Percentiles rank a stretch among this genome's conserved stretches.
phyloP scores from a whole-genome alignment of 2,888 invertebrate genomes.

The Ceriagrion tenellum region DNA sequence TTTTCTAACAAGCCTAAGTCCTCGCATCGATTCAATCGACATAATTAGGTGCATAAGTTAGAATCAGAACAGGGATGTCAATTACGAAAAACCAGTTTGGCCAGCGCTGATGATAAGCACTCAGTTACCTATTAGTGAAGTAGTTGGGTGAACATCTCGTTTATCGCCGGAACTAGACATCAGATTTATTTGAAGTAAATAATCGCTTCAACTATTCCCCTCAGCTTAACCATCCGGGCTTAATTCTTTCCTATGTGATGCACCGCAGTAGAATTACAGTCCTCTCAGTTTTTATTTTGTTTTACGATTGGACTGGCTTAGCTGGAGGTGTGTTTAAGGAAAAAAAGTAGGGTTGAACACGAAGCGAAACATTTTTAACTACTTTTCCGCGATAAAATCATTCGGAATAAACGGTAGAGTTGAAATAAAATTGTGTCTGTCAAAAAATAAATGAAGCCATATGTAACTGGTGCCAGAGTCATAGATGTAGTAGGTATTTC shows the following conservation, averaged over 20 bases:
- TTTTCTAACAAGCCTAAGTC: background rate
- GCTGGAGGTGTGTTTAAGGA: too few species aligned
- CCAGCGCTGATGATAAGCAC: background rate
- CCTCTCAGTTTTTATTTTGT: too few species aligned
- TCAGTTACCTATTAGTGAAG: constrained; percentile 28
- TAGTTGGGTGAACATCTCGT: background rate
- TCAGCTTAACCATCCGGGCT: background rate
- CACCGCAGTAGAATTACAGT: background rate
- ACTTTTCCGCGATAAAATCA: too few species aligned
- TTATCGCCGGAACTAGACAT: background rate
- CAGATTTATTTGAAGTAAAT: background rate
- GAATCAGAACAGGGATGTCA: background rate
- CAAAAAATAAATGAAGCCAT: too few species aligned
- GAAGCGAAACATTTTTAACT: too few species aligned
- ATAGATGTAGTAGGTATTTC: too few species aligned
- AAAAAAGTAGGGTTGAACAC: too few species aligned
- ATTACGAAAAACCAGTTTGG: constrained; percentile 21
- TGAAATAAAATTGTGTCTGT: too few species aligned
- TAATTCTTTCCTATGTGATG: background rate
- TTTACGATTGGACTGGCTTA: too few species aligned
- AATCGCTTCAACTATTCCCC: background rate
- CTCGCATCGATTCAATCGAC: background rate
- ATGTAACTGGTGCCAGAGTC: too few species aligned
- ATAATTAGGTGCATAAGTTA: constrained; percentile 12
- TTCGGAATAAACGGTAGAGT: too few species aligned